phyloP scores from a whole-genome alignment of 2,797 vertebrate genomes.

The Lophius americanus region DNA sequence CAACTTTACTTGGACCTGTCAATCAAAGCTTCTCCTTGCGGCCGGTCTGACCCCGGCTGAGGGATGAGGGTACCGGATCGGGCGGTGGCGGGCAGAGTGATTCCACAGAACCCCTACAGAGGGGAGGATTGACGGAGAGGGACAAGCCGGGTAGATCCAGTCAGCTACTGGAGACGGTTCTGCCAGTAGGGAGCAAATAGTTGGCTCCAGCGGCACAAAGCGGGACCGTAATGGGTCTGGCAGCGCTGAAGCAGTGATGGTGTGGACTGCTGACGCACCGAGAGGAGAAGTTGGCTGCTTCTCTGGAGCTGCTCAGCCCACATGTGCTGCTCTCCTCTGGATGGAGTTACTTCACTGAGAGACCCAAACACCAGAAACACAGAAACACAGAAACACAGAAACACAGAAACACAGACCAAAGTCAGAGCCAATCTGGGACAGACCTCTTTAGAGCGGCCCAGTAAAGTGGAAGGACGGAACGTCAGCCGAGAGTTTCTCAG shows the following conservation, averaged over 20 bases:
- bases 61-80: background rate
- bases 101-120: constrained; percentile 20
- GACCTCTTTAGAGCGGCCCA: background rate
- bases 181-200: constrained; percentile 71
- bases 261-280: constrained; percentile 64
- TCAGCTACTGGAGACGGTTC: constrained; percentile 65
- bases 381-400: constrained; percentile 8
- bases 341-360: constrained; percentile 32
- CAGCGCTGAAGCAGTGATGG: constrained; percentile 53
- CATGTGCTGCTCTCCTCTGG: constrained; percentile 57
- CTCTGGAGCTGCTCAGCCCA: constrained; percentile 43
- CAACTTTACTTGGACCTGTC: background rate
- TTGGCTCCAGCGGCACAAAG: constrained; percentile 48
- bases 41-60: background rate
- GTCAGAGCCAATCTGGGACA: constrained; percentile 12
- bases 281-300: constrained; percentile 51
- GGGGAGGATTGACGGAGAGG: constrained; percentile 40
- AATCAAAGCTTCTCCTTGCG: background rate
- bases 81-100: background rate
- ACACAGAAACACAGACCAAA: constrained; percentile 7
- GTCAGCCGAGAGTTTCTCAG: background rate
- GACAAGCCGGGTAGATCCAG: constrained; percentile 36
- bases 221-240: constrained; percentile 73
- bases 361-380: constrained; percentile 19
- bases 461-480: background rate